These are phyloP conservation scores for Steinernema hermaphroditum DNA, from an alignment of 2,888 invertebrate species.

Conservation along the genomic window DNA sequence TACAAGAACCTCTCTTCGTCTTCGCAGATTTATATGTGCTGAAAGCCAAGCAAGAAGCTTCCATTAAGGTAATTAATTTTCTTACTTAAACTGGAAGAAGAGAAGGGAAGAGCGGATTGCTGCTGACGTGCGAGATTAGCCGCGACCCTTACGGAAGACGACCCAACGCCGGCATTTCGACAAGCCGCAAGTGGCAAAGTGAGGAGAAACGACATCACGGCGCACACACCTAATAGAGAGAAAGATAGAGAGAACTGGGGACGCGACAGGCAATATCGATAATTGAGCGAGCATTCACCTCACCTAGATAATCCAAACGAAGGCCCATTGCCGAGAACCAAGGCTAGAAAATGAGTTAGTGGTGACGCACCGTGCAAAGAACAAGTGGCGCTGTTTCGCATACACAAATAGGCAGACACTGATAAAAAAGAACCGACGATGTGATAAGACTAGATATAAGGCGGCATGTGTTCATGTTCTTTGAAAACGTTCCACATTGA, in stretches of 20 bases:
- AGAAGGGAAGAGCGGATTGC: background rate
- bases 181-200: background rate
- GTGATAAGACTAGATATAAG: no score
- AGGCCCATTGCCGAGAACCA: no score
- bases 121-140: constrained; percentile 11
- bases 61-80: background rate
- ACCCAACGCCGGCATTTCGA: background rate
- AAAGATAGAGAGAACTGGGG: background rate
- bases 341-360: no score
- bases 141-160: background rate
- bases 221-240: constrained; percentile 10
- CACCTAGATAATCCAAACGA: constrained; percentile 1
- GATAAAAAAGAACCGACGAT: no score
- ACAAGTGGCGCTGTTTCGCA: no score
- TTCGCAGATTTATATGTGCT: background rate
- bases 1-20: background rate
- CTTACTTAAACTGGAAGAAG: background rate
- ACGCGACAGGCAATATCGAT: constrained; percentile 4
- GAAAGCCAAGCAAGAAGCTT: background rate
- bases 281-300: background rate
- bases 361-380: no score
- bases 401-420: no score
- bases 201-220: constrained; percentile 11
- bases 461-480: no score
- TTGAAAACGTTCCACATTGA: no score